These are phyloP conservation scores for Drosophila barbarae DNA, from an alignment of 2,888 invertebrate species.

Conservation along the genomic window DNA sequence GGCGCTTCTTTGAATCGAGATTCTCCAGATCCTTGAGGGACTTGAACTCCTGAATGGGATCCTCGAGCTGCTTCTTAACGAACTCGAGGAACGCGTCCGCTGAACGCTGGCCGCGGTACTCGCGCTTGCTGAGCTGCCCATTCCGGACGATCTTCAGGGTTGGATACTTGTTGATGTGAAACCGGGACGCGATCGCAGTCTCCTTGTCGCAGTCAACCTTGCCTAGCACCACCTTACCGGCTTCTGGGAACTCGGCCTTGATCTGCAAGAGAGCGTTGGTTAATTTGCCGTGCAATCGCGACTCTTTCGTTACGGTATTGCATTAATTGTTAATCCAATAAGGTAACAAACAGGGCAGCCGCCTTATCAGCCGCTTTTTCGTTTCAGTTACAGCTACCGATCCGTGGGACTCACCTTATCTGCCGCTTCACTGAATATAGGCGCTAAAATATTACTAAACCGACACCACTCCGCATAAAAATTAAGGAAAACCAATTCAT, in stretches of 20 bases:
- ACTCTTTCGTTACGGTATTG: neutral
- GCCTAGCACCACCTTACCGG: conserved; percentile 93
- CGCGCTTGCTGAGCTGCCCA: conserved; percentile 92
- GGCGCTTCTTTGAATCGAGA: conserved; percentile 89
- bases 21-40: conserved; percentile 86
- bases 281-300: neutral
- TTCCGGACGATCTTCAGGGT: conserved; percentile 96
- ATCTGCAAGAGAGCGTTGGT: conserved; percentile 60
- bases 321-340: conserved; percentile 1
- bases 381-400: neutral
- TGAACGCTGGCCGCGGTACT: conserved; percentile 94
- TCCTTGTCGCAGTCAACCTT: conserved; percentile 99
- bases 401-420: conserved; percentile 83
- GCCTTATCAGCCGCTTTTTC: neutral
- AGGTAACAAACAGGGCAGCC: neutral
- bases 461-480: conserved; percentile 99
- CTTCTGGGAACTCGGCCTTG: conserved; percentile 86
- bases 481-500: conserved; percentile 98
- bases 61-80: conserved; percentile 92
- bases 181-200: conserved; percentile 90
- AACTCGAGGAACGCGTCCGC: conserved; percentile 94
- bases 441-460: conserved; percentile 97
- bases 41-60: conserved; percentile 89
- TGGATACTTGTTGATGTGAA: conserved; percentile 98
- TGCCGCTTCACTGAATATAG: conserved; percentile 97